Evolutionary conservation across 2,888 invertebrate genomes (phyloP).

Genomic region (Spilosoma lubricipeda): DNA sequence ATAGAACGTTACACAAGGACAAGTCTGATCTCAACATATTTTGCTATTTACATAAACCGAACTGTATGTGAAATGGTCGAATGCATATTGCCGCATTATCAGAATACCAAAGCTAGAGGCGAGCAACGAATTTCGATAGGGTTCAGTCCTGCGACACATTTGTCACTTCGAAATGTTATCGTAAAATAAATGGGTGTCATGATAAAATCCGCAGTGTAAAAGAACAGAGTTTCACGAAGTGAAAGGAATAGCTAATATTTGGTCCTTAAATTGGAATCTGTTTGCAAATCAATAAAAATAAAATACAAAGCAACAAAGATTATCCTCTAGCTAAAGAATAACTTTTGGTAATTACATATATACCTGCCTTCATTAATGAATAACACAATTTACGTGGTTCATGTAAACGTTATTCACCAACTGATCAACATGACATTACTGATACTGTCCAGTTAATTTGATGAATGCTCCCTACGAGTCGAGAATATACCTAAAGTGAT

Average conservation of each 20-base stretch:
- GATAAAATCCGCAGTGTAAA: not conserved
- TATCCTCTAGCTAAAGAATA: not conserved
- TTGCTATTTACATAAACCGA: slow-evolving; percentile 11
- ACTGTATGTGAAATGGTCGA: slow-evolving; percentile 6
- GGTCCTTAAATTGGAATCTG: not conserved
- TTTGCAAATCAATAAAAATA: not conserved
- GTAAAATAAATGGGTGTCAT: slow-evolving; percentile 4
- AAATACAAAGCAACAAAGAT: not conserved
- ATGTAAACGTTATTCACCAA: too few relatives aligned
- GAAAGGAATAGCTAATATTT: not conserved
- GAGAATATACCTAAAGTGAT: too few relatives aligned
- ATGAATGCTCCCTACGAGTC: too few relatives aligned
- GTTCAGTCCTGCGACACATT: slow-evolving; percentile 3
- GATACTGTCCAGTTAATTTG: not conserved
- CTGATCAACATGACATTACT: not conserved
- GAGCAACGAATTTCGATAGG: slow-evolving; percentile 11
- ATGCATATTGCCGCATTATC: slow-evolving; percentile 2
- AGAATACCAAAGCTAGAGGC: slow-evolving; percentile 1
- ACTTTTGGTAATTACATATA: not conserved
- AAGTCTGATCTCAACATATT: not conserved
- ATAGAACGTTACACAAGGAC: not conserved
- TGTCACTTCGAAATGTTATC: slow-evolving; percentile 4
- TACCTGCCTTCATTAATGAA: not conserved
- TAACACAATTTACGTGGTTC: not conserved
- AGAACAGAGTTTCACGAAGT: not conserved